Evolutionary conservation across 2,888 invertebrate species (phyloP).

Genomic region (Meloe dianella): DNA sequence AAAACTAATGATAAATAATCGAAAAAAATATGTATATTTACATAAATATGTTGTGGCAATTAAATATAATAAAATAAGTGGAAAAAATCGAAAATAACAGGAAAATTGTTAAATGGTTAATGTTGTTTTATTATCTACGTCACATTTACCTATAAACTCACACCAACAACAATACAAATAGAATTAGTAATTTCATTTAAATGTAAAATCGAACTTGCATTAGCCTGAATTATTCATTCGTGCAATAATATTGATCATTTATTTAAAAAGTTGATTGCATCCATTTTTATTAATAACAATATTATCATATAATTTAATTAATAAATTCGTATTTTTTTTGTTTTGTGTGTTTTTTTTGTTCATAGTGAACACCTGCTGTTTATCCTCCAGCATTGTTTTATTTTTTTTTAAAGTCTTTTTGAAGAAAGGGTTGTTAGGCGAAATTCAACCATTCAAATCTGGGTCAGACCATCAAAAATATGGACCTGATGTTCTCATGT

Average conservation of each 20-base stretch:
- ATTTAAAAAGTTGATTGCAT: slow-evolving; percentile 14
- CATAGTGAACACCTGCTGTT: slow-evolving; percentile 23
- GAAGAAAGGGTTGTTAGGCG: slow-evolving; percentile 22
- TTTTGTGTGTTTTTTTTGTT: too few species aligned
- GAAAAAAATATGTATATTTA: neutral
- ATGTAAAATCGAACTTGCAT: slow-evolving; percentile 40
- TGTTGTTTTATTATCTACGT: slow-evolving; percentile 28
- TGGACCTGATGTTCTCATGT: slow-evolving; percentile 21
- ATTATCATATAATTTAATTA: neutral
- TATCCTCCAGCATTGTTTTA: neutral
- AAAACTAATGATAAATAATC: neutral
- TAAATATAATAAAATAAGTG: slow-evolving; percentile 16
- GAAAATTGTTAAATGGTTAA: slow-evolving; percentile 27
- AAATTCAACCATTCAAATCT: slow-evolving; percentile 26
- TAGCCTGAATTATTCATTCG: slow-evolving; percentile 36
- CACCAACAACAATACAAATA: slow-evolving; percentile 31
- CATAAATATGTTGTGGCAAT: slow-evolving; percentile 8
- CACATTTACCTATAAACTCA: slow-evolving; percentile 14
- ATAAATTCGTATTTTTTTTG: too few species aligned
- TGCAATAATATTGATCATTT: slow-evolving; percentile 25
- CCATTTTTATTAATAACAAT: neutral
- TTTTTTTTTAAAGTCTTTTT: slow-evolving; percentile 17
- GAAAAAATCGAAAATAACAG: slow-evolving; percentile 15
- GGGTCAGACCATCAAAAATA: slow-evolving; percentile 33
- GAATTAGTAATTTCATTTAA: slow-evolving; percentile 35